Evolutionary conservation across 1,140 invertebrate species (phyloP), one percentile per base, ranked within the genome.

Genomic region (Eumeta japonica): DNA sequence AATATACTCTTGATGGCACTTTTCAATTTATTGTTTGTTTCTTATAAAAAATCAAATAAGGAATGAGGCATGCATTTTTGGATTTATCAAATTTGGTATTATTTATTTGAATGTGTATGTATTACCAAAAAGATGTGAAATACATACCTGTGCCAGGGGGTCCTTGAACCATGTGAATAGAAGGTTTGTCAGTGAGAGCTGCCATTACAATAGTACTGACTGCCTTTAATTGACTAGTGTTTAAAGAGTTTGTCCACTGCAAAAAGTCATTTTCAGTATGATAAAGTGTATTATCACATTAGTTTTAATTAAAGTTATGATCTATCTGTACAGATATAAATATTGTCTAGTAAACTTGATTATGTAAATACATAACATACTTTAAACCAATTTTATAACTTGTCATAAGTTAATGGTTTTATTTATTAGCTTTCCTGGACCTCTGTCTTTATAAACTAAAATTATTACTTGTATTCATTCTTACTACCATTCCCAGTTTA

Each of bases 131-230:
- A n/a, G n/a, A n/a, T n/a, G n/a, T n/a, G n/a, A n/a, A n/a, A n/a
- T n/a, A n/a, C n/a, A n/a, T 41, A 71, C 66, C 66, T 43, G 66
- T 71, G 35, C 66, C 66, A 0, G 66, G 66, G 0, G 66, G 66
- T 5, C 66, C 66, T 32, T 71, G 66, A 11, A 73, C 52, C 65
- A 73, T 70, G 28, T 71, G 61, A 50, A 73, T 58, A 28, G 45
- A 39, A 1, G 68, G 62, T 17, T 35, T 37, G 35, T 66, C 57
- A 3, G 53, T 50, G 2, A 62, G 41, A 2, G 66, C 62, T 1
- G 62, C 63, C 0, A 44, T 39, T 9, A 75, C 61, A 0, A 64
- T 65, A 2, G 48, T 39, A 10, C 15, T 41, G 9, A 75, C 66
- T 2, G 71, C 71, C 19, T 37, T 28, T 35, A 56, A 50, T 31